Percentiles rank a stretch among this genome's conserved stretches.
Conservation (phyloP, 2,888 invertebrate species). For the Chymomyza amoena region DNA sequence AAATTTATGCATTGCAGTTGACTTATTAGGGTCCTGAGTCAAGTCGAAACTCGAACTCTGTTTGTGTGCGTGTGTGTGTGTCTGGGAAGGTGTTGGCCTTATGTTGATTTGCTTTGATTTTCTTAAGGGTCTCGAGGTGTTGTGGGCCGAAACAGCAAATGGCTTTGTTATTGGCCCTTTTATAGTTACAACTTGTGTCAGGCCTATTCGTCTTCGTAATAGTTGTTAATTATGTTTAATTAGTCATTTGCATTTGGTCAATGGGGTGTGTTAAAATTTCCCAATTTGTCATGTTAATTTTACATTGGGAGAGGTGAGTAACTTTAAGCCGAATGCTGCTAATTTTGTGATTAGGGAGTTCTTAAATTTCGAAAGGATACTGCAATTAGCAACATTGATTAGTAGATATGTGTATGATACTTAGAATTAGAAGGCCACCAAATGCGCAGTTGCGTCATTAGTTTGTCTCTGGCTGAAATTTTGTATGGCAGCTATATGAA, state of each 20-base stretch:
- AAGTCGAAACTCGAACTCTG: constrained; percentile 4
- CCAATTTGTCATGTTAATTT: background rate
- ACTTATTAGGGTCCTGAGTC: constrained; percentile 67
- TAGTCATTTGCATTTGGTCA: constrained; percentile 51
- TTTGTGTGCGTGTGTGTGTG: constrained; percentile 15
- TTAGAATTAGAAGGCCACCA: too few relatives aligned
- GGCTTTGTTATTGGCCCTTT: background rate
- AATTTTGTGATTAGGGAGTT: background rate
- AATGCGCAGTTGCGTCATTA: too few relatives aligned
- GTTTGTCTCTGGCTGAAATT: too few relatives aligned
- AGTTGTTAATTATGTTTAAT: constrained; percentile 73
- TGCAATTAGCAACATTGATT: too few relatives aligned
- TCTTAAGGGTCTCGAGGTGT: constrained; percentile 34
- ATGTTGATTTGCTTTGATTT: constrained; percentile 70
- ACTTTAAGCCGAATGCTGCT: background rate
- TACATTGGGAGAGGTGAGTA: background rate
- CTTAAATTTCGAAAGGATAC: too few relatives aligned
- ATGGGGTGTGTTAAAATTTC: too few relatives aligned
- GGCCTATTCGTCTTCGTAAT: constrained; percentile 39
- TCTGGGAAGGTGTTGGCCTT: background rate
- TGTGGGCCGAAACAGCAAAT: constrained; percentile 31
- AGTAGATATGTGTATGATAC: too few relatives aligned
- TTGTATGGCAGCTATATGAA: too few relatives aligned
- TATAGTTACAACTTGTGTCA: background rate
- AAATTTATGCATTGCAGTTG: constrained; percentile 74